A percentile compares a stretch with the other conserved stretches of the same genome.
phyloP scores from a whole-genome alignment of 2,888 invertebrate genomes.

The Lithodes maja region DNA sequence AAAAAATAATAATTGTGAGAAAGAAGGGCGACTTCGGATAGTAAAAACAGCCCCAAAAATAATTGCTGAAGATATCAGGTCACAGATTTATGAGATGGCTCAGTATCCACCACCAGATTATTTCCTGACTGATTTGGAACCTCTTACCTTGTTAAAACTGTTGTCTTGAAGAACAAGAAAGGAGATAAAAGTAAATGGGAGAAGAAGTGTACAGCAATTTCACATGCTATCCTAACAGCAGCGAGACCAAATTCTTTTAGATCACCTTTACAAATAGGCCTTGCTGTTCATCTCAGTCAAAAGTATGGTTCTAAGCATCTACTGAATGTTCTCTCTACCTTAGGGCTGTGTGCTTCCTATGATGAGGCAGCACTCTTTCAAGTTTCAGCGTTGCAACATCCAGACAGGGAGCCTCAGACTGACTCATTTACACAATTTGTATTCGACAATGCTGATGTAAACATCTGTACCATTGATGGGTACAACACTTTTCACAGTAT shows the following conservation, averaged over 20 bases:
- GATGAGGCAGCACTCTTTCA: slow-evolving; percentile 39
- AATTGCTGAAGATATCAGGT: slow-evolving; percentile 47
- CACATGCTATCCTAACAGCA: slow-evolving; percentile 39
- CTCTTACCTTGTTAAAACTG: slow-evolving; percentile 44
- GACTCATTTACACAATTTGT: slow-evolving; percentile 47
- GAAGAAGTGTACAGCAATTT: slow-evolving; percentile 48
- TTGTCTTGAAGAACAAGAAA: slow-evolving; percentile 43
- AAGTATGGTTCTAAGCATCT: slow-evolving; percentile 49
- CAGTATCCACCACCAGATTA: slow-evolving; percentile 35
- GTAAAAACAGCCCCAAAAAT: slow-evolving; percentile 22
- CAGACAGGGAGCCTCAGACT: slow-evolving; percentile 36
- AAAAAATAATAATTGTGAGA: neutral
- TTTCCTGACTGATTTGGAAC: slow-evolving; percentile 40
- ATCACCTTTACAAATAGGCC: slow-evolving; percentile 32
- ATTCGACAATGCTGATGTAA: slow-evolving; percentile 38
- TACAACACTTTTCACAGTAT: slow-evolving; percentile 44
- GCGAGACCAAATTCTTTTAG: slow-evolving; percentile 28
- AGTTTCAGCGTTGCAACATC: slow-evolving; percentile 46
- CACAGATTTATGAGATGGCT: slow-evolving; percentile 42
- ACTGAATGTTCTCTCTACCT: slow-evolving; percentile 40
- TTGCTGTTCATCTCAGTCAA: slow-evolving; percentile 45
- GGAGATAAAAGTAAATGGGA: slow-evolving; percentile 27
- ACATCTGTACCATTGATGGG: slow-evolving; percentile 34
- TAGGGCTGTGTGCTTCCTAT: slow-evolving; percentile 42
- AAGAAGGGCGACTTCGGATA: slow-evolving; percentile 23